phyloP scores from a whole-genome alignment of 2,113 vertebrate genomes.

The Pseudonaja textilis region DNA sequence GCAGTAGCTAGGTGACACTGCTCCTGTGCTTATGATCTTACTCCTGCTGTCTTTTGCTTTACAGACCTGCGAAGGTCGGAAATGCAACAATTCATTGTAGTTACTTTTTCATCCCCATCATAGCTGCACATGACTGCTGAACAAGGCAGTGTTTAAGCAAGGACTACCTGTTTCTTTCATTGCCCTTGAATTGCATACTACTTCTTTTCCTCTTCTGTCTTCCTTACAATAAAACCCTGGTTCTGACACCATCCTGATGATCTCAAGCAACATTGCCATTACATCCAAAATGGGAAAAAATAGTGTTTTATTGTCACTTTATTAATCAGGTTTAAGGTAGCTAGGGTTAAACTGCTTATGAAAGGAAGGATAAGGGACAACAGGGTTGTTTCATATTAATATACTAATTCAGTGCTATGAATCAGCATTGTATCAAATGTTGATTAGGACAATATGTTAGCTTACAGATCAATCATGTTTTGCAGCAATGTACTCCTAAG shows the following conservation, averaged over 20 bases:
- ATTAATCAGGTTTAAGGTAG: background rate
- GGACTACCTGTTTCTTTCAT: background rate
- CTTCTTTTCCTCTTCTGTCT: too few relatives aligned
- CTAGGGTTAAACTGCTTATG: background rate
- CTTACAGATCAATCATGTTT: background rate
- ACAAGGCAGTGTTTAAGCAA: background rate
- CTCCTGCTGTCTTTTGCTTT: background rate
- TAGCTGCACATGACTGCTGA: background rate
- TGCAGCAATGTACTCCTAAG: background rate
- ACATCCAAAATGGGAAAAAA: background rate
- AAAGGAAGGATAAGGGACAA: background rate
- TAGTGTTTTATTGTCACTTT: background rate
- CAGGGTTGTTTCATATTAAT: background rate
- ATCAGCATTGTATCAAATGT: background rate
- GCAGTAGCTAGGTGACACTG: background rate
- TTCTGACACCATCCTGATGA: background rate
- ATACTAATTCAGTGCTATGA: background rate
- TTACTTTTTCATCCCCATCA: background rate
- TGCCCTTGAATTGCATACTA: background rate
- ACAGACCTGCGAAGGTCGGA: background rate
- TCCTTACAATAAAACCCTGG: background rate
- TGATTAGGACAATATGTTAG: background rate
- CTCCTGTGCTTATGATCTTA: background rate
- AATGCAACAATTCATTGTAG: background rate
- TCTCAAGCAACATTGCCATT: background rate